phyloP scores from a whole-genome alignment of 2,888 invertebrate species.

The Coenonympha arcania region DNA sequence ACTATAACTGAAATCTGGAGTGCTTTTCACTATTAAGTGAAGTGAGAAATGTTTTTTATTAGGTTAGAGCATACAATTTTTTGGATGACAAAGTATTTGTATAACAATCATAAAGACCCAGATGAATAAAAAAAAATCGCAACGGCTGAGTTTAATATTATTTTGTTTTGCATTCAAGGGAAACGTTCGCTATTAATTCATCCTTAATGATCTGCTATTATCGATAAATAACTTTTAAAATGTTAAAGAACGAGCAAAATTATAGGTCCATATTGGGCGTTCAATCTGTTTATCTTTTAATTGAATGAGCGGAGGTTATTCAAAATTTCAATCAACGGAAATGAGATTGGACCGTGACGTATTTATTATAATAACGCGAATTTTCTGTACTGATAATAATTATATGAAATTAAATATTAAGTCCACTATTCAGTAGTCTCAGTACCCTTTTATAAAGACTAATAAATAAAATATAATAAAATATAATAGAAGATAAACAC shows the following conservation, averaged over 20 bases:
- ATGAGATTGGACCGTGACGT: slow-evolving; percentile 10
- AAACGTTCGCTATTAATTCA: too few relatives aligned
- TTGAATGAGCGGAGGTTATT: slow-evolving; percentile 11
- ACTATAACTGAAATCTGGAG: not conserved
- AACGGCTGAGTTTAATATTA: too few relatives aligned
- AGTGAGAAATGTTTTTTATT: not conserved
- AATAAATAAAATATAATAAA: not conserved
- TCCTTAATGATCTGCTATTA: not conserved
- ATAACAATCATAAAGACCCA: too few relatives aligned
- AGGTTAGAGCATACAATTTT: not conserved
- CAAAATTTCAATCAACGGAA: slow-evolving; percentile 14
- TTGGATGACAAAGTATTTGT: not conserved
- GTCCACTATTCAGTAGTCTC: not conserved
- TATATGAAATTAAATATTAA: not conserved
- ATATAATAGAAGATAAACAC: too few relatives aligned
- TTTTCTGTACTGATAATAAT: not conserved
- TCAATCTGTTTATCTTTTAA: slow-evolving; percentile 40
- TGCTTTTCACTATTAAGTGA: slow-evolving; percentile 1
- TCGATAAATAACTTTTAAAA: not conserved
- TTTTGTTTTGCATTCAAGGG: too few relatives aligned
- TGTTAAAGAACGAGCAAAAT: slow-evolving; percentile 4
- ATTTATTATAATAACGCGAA: not conserved
- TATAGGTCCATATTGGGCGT: slow-evolving; percentile 22
- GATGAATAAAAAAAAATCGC: too few relatives aligned
- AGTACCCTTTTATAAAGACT: not conserved